Conservation (phyloP, 2,888 invertebrate species). For the Cataglyphis cursor region DNA sequence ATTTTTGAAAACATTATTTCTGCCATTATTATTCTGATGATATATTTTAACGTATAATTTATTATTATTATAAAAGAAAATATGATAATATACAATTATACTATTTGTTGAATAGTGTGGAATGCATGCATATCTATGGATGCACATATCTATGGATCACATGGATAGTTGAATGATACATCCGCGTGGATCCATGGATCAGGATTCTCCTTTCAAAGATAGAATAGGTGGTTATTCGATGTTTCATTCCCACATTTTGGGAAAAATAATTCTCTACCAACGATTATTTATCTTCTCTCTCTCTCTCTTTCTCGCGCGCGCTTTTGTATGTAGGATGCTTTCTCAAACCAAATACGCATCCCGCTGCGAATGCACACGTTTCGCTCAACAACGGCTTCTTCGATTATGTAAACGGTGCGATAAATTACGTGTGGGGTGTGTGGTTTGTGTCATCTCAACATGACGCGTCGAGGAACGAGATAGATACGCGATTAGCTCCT, state of each 20-base stretch:
- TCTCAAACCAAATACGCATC: slow-evolving; percentile 28
- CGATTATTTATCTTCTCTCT: slow-evolving; percentile 29
- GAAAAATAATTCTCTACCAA: slow-evolving; percentile 21
- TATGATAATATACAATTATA: slow-evolving; percentile 1
- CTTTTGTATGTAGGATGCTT: not conserved
- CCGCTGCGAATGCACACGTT: slow-evolving; percentile 40
- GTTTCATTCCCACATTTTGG: slow-evolving; percentile 24
- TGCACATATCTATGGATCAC: too few relatives aligned
- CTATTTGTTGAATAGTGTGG: slow-evolving; percentile 9
- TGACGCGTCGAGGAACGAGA: slow-evolving; percentile 42
- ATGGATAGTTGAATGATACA: slow-evolving; percentile 15
- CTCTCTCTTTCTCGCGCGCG: not conserved
- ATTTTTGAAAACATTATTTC: not conserved
- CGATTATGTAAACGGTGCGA: slow-evolving; percentile 55
- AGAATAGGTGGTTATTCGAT: slow-evolving; percentile 8
- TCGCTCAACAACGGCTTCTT: slow-evolving; percentile 43
- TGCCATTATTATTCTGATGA: not conserved
- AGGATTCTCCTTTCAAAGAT: slow-evolving; percentile 12
- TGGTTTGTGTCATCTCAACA: slow-evolving; percentile 46
- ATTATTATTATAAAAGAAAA: not conserved
- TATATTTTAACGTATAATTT: slow-evolving; percentile 21
- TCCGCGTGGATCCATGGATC: not conserved
- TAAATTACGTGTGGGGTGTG: slow-evolving; percentile 45
- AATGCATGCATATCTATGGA: not conserved
- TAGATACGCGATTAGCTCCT: slow-evolving; percentile 50